A percentile compares a stretch with the other conserved stretches of the same genome.
Conservation (phyloP, 2,888 invertebrate genomes). For the Polymixis lichenea region DNA sequence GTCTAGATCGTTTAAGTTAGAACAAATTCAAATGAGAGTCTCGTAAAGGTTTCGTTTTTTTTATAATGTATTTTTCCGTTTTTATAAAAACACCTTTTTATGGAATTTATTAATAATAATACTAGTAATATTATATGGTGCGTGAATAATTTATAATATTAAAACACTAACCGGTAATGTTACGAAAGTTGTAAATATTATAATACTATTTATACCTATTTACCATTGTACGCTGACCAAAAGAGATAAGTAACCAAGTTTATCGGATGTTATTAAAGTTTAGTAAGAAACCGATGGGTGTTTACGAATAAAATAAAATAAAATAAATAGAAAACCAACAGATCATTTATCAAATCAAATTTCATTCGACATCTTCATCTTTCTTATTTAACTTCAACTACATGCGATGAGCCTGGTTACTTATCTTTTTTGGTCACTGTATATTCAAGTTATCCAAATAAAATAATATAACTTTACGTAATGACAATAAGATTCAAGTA, state of each 20-base stretch:
- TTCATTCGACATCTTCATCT: too few relatives aligned
- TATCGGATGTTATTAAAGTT: too few relatives aligned
- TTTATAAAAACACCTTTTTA: conserved; percentile 10
- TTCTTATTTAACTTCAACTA: too few relatives aligned
- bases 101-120: conserved; percentile 45
- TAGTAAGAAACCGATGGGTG: too few relatives aligned
- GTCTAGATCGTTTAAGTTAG: conserved; percentile 13
- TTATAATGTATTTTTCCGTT: not conserved
- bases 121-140: conserved; percentile 28
- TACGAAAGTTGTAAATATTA: conserved; percentile 43
- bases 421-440: conserved; percentile 21
- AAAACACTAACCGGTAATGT: not conserved
- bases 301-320: too few relatives aligned
- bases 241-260: too few relatives aligned
- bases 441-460: conserved; percentile 43
- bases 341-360: too few relatives aligned
- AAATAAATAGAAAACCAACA: too few relatives aligned
- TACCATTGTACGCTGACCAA: too few relatives aligned
- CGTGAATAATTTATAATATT: conserved; percentile 19
- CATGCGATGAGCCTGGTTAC: too few relatives aligned
- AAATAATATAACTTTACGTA: conserved; percentile 43
- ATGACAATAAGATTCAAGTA: conserved; percentile 62
- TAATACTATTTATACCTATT: too few relatives aligned
- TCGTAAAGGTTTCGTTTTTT: not conserved
- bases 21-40: conserved; percentile 27